phyloP scores from a whole-genome alignment of 2,888 invertebrate genomes.

The Polyommatus iphigenia region DNA sequence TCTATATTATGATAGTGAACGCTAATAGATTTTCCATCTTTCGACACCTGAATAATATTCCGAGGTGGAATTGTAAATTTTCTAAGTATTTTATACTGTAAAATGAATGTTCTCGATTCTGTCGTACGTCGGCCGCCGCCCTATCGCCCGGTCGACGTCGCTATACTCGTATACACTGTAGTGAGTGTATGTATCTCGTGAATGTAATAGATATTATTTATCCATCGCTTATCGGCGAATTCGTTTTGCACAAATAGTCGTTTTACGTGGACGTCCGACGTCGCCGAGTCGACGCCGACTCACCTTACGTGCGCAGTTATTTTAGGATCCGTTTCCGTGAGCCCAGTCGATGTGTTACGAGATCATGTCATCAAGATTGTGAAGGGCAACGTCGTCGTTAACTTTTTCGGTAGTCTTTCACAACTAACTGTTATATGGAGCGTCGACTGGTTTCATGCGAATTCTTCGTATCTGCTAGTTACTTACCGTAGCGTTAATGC shows the following conservation, averaged over 20 bases:
- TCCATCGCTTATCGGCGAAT: conserved; percentile 47
- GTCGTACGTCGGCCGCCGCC: conserved; percentile 56
- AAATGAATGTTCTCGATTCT: conserved; percentile 67
- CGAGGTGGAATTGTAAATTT: conserved; percentile 75
- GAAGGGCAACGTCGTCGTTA: conserved; percentile 6
- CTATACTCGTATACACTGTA: conserved; percentile 50
- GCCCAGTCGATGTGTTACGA: conserved; percentile 13
- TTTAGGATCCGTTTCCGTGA: conserved; percentile 15
- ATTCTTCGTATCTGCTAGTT: background rate
- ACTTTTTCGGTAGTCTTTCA: conserved; percentile 5
- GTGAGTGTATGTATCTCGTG: conserved; percentile 49
- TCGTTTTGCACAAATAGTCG: conserved; percentile 66
- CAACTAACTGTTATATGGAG: background rate
- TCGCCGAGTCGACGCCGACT: conserved; percentile 36
- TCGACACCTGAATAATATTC: conserved; percentile 56
- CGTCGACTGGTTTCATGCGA: conserved; percentile 10
- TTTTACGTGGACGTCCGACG: conserved; percentile 54
- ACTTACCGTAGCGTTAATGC: conserved; percentile 15
- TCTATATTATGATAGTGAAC: conserved; percentile 44
- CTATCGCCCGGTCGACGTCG: conserved; percentile 50
- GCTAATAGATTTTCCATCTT: conserved; percentile 50
- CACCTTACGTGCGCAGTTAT: conserved; percentile 29
- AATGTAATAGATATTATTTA: conserved; percentile 51
- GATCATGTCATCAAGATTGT: background rate
- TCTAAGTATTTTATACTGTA: conserved; percentile 79